phyloP scores from a whole-genome alignment of 2,113 vertebrate genomes.

The Dendrocopos noguchii region DNA sequence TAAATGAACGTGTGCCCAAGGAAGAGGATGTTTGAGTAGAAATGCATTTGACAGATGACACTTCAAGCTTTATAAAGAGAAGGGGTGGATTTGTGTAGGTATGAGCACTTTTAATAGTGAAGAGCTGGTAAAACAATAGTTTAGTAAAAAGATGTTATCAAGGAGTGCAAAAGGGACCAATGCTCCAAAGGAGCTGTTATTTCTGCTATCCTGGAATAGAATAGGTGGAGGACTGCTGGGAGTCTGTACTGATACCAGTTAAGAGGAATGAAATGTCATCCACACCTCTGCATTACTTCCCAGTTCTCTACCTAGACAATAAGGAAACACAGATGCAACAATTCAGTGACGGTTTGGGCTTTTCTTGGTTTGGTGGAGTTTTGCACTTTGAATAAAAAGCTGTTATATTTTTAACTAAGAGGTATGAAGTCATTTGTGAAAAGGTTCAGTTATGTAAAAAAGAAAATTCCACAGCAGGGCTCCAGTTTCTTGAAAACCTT shows the following conservation, averaged over 20 bases:
- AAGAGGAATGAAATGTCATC: not conserved
- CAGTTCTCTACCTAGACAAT: not conserved
- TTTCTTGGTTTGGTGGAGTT: conserved; percentile 31
- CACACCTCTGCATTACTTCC: not conserved
- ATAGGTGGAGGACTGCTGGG: not conserved
- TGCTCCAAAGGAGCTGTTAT: not conserved
- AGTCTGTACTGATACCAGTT: not conserved
- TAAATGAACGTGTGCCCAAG: not conserved
- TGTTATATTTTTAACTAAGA: conserved; percentile 46
- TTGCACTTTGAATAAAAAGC: conserved; percentile 11
- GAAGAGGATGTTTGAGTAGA: not conserved
- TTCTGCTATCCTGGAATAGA: not conserved
- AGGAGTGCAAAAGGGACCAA: not conserved
- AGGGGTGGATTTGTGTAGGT: not conserved
- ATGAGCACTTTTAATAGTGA: not conserved
- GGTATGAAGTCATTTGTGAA: conserved; percentile 26
- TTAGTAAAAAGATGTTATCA: not conserved
- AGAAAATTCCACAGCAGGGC: not conserved
- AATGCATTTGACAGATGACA: not conserved
- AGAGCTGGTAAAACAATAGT: not conserved
- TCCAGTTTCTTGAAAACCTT: conserved; percentile 27
- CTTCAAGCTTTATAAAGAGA: not conserved
- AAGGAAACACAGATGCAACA: not conserved
- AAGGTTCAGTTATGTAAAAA: conserved; percentile 19
- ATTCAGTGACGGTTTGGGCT: not conserved